phyloP scores from a whole-genome alignment of 2,113 vertebrate genomes.

The Neodon shergylaensis region DNA sequence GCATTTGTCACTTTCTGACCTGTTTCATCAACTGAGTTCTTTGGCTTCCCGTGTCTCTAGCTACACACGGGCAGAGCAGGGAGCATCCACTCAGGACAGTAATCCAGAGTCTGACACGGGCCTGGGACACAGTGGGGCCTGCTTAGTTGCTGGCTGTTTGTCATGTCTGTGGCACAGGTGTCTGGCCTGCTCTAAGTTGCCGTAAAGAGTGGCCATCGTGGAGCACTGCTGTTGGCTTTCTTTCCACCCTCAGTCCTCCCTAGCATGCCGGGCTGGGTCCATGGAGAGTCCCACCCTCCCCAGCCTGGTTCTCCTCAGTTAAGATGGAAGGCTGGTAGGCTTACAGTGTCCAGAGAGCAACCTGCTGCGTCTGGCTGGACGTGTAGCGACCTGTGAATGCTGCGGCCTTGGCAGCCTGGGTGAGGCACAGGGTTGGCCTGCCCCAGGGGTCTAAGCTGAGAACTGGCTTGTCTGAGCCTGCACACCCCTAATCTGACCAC shows the following conservation, averaged over 20 bases:
- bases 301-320: background rate
- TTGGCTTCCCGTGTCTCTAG: background rate
- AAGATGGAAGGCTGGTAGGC: background rate
- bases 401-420: background rate
- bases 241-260: background rate
- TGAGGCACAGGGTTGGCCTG: constrained; percentile 45
- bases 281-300: background rate
- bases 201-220: background rate
- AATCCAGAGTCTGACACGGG: background rate
- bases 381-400: constrained; percentile 39
- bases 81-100: rapidly evolving
- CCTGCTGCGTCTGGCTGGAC: background rate
- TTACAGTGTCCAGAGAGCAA: background rate
- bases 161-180: background rate
- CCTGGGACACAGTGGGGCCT: background rate
- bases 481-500: constrained; percentile 64
- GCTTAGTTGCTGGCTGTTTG: background rate
- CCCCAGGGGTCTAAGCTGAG: constrained; percentile 1
- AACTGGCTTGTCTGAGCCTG: constrained; percentile 65
- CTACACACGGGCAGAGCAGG: background rate
- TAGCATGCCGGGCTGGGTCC: background rate
- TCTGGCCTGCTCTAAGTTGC: background rate
- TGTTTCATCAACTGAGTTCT: rapidly evolving
- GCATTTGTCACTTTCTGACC: background rate
- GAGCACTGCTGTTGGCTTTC: background rate